phyloP scores from a whole-genome alignment of 1,140 invertebrate genomes.

The Anagrus nilaparvatae region DNA sequence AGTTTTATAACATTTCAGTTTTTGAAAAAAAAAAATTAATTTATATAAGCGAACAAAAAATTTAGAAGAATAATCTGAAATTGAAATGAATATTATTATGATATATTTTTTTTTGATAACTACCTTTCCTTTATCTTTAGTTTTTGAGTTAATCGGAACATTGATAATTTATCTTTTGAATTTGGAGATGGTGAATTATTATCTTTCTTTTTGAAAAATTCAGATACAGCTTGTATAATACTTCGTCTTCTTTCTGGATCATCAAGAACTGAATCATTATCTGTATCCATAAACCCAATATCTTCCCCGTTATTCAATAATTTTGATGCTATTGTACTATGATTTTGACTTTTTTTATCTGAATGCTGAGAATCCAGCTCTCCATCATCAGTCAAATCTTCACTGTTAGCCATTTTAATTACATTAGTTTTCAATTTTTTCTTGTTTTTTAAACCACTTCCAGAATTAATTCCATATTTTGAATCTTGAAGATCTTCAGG shows the following conservation, averaged over 20 bases:
- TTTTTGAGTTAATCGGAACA: constrained; percentile 53
- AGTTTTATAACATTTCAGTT: too few relatives aligned
- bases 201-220: constrained; percentile 62
- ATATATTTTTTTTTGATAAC: too few relatives aligned
- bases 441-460: constrained; percentile 38
- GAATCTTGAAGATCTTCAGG: constrained; percentile 62
- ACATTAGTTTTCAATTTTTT: constrained; percentile 21
- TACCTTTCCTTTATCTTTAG: constrained; percentile 61
- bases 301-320: constrained; percentile 37
- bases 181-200: constrained; percentile 29
- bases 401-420: constrained; percentile 35
- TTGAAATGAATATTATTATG: too few relatives aligned
- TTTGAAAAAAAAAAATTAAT: constrained; percentile 17
- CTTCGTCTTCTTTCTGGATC: constrained; percentile 67
- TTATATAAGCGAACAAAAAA: too few relatives aligned
- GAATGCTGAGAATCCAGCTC: constrained; percentile 30
- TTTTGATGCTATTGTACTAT: constrained; percentile 28
- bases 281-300: constrained; percentile 69
- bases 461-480: constrained; percentile 49
- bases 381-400: constrained; percentile 30
- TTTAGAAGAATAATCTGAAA: too few relatives aligned
- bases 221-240: constrained; percentile 74
- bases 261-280: constrained; percentile 45
- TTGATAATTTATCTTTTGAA: constrained; percentile 40
- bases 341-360: constrained; percentile 9